Conservation (phyloP, 2,888 invertebrate species). For the Gymnosoma rotundatum region DNA sequence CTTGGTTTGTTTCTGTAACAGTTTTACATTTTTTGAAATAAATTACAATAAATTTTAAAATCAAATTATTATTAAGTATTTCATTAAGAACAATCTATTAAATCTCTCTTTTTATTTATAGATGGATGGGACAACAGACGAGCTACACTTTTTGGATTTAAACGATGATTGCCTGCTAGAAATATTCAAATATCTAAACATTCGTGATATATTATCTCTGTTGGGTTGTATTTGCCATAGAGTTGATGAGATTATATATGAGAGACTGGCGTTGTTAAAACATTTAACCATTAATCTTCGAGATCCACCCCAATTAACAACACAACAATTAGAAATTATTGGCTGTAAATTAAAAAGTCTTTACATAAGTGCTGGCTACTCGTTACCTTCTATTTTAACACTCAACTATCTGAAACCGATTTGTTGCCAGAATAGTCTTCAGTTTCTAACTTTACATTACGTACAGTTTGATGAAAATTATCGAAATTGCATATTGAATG, state of each 20-base stretch:
- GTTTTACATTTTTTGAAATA: too few relatives aligned
- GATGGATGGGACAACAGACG: neutral
- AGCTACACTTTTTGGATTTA: conserved; percentile 57
- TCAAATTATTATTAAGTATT: too few relatives aligned
- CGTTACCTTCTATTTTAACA: conserved; percentile 40
- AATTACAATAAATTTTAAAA: too few relatives aligned
- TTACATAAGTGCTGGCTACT: conserved; percentile 65
- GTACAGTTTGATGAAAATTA: conserved; percentile 64
- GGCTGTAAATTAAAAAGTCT: conserved; percentile 62
- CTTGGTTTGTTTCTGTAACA: too few relatives aligned
- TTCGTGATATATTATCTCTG: conserved; percentile 59
- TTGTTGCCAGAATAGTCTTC: conserved; percentile 44
- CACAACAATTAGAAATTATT: conserved; percentile 62
- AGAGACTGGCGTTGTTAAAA: conserved; percentile 60
- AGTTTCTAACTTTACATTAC: conserved; percentile 61
- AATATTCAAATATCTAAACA: conserved; percentile 64
- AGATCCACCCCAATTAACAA: conserved; percentile 57
- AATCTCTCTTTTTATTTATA: neutral
- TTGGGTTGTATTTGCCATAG: conserved; percentile 50
- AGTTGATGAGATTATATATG: conserved; percentile 62
- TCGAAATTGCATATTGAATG: conserved; percentile 38
- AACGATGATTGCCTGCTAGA: conserved; percentile 70
- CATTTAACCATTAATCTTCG: conserved; percentile 57
- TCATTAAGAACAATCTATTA: neutral
- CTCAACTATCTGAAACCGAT: conserved; percentile 61